Evolutionary conservation across 2,888 invertebrate genomes (phyloP), one percentile per base, ranked within the genome.

Genomic region (Macaria notata): DNA sequence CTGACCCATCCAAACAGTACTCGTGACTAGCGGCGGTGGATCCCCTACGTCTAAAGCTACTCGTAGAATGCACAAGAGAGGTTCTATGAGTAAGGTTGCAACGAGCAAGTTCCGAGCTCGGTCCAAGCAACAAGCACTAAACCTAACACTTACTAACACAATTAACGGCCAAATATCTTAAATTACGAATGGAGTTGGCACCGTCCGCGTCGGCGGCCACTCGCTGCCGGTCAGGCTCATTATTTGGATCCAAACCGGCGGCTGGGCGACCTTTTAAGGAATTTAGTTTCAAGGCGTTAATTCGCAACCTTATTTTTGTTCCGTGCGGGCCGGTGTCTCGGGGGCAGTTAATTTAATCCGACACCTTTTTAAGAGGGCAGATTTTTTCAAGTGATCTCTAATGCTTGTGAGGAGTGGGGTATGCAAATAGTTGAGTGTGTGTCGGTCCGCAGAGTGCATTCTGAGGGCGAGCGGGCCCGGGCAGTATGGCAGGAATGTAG

Each of bases 1-100:
- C 89, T 90, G 91, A 92, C 92, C 84, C 91, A 91, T 91, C 91
- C 91, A 88, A 86, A 86, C 77, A 84, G 83, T 84, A 86, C 81
- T 82, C 81, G 74, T 72, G 76, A 73, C 76, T 78, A 84, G 75
- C 78, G 76, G 76, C 80, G 75, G 69, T 65, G 69, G 66, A 71
- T 66, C 70, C 75, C 80, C 76, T 78, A 73, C 19, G 19, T 71
- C 86, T 88, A 86, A 76, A 56, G 74, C 86, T 88, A 88, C 42
- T 46, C 51, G 46, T 38, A 31, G 46, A 56, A 66, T 60, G 51
- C 59, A 61, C 56, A 62, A 49, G 45, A 49, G 56, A 53, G 56
- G 68, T 76, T 79, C 77, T 82, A 84, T 74, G 73, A 76, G 75
- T 51, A 45, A 49, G 44, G 47, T 46, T 29, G 46, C 39, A 47